Evolutionary conservation across 2,113 vertebrate genomes (phyloP).

Genomic region (Ochotona princeps): DNA sequence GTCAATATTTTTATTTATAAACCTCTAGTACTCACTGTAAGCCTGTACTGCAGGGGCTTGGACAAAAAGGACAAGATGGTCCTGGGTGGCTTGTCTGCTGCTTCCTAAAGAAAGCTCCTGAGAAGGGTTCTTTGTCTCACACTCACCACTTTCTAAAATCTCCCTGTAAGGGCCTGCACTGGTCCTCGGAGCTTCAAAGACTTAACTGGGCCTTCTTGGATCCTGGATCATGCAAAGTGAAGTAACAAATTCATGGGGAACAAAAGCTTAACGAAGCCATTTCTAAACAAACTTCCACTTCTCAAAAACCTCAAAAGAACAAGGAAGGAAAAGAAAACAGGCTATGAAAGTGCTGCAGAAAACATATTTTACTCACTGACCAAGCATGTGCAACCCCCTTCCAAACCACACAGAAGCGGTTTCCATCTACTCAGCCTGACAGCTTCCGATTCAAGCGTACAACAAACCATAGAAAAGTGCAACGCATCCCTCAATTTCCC

Average conservation of each 20-base stretch:
- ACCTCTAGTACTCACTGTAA: background rate
- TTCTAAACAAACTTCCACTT: conserved; percentile 83
- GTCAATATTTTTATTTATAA: conserved; percentile 6
- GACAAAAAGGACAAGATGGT: background rate
- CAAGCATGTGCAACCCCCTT: conserved; percentile 41
- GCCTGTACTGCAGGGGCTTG: background rate
- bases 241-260: conserved; percentile 66
- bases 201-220: conserved; percentile 11
- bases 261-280: conserved; percentile 68
- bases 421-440: background rate
- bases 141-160: background rate
- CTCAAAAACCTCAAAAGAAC: conserved; percentile 77
- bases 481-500: conserved; percentile 14
- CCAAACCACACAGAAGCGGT: conserved; percentile 4
- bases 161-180: background rate
- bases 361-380: conserved; percentile 67
- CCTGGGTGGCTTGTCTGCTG: background rate
- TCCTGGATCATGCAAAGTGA: conserved; percentile 36
- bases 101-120: background rate
- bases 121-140: background rate
- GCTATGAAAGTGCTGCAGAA: conserved; percentile 72
- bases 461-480: conserved; percentile 42
- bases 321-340: conserved; percentile 80
- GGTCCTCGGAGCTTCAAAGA: background rate
- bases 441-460: conserved; percentile 27